phyloP scores from a whole-genome alignment of 35 echinoderm and acorn worm species.

The Strongylocentrotus purpuratus region DNA sequence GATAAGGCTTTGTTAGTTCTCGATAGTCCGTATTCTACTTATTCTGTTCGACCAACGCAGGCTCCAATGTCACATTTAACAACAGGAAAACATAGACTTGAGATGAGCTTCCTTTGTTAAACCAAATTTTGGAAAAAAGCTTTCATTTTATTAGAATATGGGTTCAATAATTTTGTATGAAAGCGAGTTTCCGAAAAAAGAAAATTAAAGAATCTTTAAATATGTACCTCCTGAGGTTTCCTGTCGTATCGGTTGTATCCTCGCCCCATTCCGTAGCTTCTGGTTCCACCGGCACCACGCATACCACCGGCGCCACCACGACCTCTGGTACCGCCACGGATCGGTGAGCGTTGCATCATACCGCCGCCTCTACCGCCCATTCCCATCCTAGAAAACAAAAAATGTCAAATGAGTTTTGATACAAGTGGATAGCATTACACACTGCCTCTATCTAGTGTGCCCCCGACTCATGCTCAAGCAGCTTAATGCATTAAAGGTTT shows the following conservation, averaged over 20 bases:
- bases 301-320: constrained; percentile 68
- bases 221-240: constrained; percentile 71
- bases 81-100: no score
- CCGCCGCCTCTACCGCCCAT: background rate
- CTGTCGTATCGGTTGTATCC: constrained; percentile 62
- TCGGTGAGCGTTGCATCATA: constrained; percentile 35
- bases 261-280: constrained; percentile 67
- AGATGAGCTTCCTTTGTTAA: no score
- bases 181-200: no score
- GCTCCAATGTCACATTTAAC: no score
- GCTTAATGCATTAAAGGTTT: no score
- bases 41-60: no score
- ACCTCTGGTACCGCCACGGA: constrained; percentile 41
- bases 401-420: background rate
- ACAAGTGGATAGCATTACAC: background rate
- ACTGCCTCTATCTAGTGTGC: background rate
- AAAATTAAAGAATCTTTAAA: background rate
- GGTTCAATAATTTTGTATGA: no score
- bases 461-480: no score
- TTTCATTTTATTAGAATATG: no score
- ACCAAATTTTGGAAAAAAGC: no score
- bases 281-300: constrained; percentile 82
- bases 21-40: no score
- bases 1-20: no score
- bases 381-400: background rate